Evolutionary conservation across 2,113 vertebrate genomes (phyloP), one percentile per base, ranked within the genome.

Genomic region (Oxyura jamaicensis): DNA sequence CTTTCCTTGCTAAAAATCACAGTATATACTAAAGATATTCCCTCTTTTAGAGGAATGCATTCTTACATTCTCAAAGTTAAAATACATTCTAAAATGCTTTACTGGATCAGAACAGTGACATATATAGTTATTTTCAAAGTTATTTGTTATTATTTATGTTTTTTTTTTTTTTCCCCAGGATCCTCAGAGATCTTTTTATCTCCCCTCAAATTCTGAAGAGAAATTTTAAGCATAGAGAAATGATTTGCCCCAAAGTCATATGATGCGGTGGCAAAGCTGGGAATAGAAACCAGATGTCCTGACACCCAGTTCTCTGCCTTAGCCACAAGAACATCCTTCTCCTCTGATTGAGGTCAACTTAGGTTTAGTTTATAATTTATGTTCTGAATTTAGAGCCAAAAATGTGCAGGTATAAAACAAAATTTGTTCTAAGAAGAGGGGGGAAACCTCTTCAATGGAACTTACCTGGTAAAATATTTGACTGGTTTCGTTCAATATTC

Each of bases 381-480:
- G 77, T 65, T 94, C 50, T 76, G 77, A 92, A 82, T 94, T 84
- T 29, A 67, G 83, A 96, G 69, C 93, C 96, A 96, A 95, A 95
- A 96, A 85, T 87, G 78, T 55, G 62, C 58, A 69, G 42, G 23
- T 58, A 50, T 59, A 81, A 89, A 94, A 73, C 29, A 86, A 58
- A 59, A 62, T 39, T 66, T 93, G n/a, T 81, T 84, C 86, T 60
- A 81, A 75, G 55, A 91, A 65, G 53, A 42, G 35, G 22, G 78
- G 33, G 16, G 9, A 59, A 88, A 36, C 46, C 46, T 48, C 46
- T n/a, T 86, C 39, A 94, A 85, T 19, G 79, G 46, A 81, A 95
- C 97, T 96, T 92, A 99, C 99, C 99, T 16, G 99, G 99, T 87
- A 99, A 97, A 94, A 99, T 99, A 90, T 99, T 99, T 3, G 99